Evolutionary conservation across 2,888 invertebrate genomes (phyloP).

Genomic region (Cantharis lateralis): DNA sequence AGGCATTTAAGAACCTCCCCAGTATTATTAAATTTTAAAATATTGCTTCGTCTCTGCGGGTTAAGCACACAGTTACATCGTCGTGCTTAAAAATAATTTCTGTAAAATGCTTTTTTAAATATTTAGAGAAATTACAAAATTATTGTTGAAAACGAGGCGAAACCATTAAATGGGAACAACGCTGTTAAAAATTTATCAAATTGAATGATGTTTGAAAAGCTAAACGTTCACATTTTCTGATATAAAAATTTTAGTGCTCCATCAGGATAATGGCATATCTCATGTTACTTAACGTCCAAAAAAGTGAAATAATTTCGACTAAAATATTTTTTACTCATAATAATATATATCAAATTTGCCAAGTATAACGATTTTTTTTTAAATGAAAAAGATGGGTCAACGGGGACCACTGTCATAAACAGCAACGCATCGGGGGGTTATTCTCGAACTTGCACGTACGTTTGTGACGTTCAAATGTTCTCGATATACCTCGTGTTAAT

Average conservation of each 20-base stretch:
- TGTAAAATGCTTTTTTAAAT: neutral
- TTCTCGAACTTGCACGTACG: neutral
- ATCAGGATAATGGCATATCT: neutral
- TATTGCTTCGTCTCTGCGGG: neutral
- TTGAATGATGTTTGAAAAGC: neutral
- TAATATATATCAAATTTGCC: neutral
- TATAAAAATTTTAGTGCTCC: neutral
- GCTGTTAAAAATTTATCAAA: neutral
- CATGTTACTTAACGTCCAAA: neutral
- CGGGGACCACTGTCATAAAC: neutral
- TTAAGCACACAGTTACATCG: neutral
- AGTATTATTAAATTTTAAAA: neutral
- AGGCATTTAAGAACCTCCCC: neutral
- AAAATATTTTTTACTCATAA: neutral
- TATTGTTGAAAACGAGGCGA: neutral
- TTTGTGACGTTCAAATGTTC: neutral
- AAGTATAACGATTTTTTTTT: neutral
- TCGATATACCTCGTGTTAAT: neutral
- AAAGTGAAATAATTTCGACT: neutral
- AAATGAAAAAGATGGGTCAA: neutral
- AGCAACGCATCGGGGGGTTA: neutral
- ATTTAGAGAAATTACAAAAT: neutral
- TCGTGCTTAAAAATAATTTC: neutral
- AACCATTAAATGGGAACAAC: neutral
- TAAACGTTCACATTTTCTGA: neutral